These are phyloP conservation scores for Drosophila ananassae DNA, from an alignment of 1,140 invertebrate species.

Conservation along the genomic window DNA sequence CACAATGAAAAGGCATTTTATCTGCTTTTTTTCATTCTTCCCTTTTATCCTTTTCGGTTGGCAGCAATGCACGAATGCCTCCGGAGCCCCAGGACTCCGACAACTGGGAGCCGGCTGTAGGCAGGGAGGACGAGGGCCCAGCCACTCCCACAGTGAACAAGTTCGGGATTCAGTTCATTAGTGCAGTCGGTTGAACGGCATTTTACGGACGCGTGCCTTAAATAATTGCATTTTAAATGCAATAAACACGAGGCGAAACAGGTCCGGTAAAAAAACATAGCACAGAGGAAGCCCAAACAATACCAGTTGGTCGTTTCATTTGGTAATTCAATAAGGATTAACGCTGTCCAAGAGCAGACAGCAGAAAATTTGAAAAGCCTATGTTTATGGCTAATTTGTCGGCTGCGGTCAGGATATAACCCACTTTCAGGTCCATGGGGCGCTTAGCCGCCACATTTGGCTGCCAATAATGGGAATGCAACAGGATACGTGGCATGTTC, in stretches of 20 bases:
- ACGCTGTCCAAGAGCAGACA: constrained; percentile 15
- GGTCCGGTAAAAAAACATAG: constrained; percentile 9
- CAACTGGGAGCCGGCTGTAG: neutral
- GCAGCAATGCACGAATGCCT: constrained; percentile 65
- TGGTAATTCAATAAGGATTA: constrained; percentile 51
- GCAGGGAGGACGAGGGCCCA: neutral
- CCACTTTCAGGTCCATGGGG: constrained; percentile 32
- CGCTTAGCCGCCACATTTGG: constrained; percentile 47
- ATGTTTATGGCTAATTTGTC: constrained; percentile 65
- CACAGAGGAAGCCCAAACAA: constrained; percentile 26
- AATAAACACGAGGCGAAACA: constrained; percentile 51
- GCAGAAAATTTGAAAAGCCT: constrained; percentile 32
- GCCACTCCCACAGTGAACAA: constrained; percentile 21
- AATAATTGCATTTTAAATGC: constrained; percentile 82
- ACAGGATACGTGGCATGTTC: constrained; percentile 35
- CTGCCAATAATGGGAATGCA: constrained; percentile 39
- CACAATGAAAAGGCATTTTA: constrained; percentile 56
- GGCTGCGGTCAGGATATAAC: constrained; percentile 26
- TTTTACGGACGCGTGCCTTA: constrained; percentile 79
- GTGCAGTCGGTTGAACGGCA: constrained; percentile 77
- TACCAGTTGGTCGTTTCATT: constrained; percentile 23
- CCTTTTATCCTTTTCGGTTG: constrained; percentile 35
- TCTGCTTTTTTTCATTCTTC: constrained; percentile 28
- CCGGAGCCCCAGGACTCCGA: constrained; percentile 22
- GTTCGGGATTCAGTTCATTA: constrained; percentile 68